These are phyloP conservation scores for Botia kubotai DNA, from an alignment of 2,797 vertebrate species.

Conservation along the genomic window DNA sequence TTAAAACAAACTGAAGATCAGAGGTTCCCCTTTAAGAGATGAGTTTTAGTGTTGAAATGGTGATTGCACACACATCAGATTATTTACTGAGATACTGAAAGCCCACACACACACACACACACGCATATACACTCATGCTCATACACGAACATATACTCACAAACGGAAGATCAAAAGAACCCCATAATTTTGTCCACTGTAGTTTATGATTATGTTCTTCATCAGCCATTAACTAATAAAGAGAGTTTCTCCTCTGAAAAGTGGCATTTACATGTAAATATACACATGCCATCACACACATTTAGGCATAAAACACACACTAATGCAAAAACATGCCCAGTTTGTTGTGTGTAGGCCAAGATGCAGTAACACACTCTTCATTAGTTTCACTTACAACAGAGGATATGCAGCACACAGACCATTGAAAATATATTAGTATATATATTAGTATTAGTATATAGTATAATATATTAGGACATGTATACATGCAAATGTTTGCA, in stretches of 20 bases:
- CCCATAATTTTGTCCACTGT: background rate
- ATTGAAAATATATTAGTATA: background rate
- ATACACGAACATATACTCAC: constrained; percentile 5
- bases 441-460: too few relatives aligned
- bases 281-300: background rate
- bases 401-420: background rate
- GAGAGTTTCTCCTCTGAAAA: background rate
- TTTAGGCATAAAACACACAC: background rate
- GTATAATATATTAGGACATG: too few relatives aligned
- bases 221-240: background rate
- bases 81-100: constrained; percentile 30
- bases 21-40: constrained; percentile 47
- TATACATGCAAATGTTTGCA: too few relatives aligned
- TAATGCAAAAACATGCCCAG: background rate
- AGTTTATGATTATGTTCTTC: background rate
- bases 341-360: background rate
- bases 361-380: background rate
- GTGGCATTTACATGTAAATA: background rate
- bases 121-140: background rate
- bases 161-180: background rate
- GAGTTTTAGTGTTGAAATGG: constrained; percentile 50
- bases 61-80: constrained; percentile 58
- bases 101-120: constrained; percentile 5
- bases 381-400: background rate
- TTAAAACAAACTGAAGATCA: constrained; percentile 30